Conservation (phyloP, 1,140 invertebrate genomes). For the Drosophila carrolli region DNA sequence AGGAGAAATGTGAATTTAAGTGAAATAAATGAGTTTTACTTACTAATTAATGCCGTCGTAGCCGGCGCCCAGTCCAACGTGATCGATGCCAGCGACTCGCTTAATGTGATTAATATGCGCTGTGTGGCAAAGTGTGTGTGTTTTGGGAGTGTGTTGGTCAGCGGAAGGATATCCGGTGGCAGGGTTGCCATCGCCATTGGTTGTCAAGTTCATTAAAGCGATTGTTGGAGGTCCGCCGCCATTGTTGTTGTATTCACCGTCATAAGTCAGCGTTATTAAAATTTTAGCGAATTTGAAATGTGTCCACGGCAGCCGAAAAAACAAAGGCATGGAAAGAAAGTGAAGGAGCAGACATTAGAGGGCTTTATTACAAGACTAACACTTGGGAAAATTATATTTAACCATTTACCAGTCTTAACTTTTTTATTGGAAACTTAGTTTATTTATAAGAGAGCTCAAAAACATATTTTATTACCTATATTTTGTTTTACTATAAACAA, state of each 20-base stretch:
- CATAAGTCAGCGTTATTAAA: slow-evolving; percentile 75
- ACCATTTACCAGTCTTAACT: too few species aligned
- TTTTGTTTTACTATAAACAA: too few species aligned
- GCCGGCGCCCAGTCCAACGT: slow-evolving; percentile 94
- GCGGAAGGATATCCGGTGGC: slow-evolving; percentile 56
- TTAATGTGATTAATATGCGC: slow-evolving; percentile 97
- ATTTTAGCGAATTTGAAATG: slow-evolving; percentile 71
- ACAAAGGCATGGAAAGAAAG: slow-evolving; percentile 60
- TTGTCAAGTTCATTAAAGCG: slow-evolving; percentile 72
- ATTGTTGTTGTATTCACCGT: slow-evolving; percentile 48
- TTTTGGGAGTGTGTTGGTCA: slow-evolving; percentile 29
- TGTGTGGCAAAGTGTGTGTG: slow-evolving; percentile 76
- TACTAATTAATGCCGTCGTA: slow-evolving; percentile 96
- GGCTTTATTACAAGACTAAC: slow-evolving; percentile 30
- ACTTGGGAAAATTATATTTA: background rate
- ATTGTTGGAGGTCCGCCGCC: slow-evolving; percentile 57
- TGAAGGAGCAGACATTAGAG: slow-evolving; percentile 48
- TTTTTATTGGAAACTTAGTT: too few species aligned
- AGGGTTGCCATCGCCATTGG: slow-evolving; percentile 41
- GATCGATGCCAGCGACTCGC: slow-evolving; percentile 93
- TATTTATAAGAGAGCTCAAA: too few species aligned
- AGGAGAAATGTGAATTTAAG: slow-evolving; percentile 72
- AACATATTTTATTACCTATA: too few species aligned
- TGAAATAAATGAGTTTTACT: slow-evolving; percentile 86
- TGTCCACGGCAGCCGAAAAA: slow-evolving; percentile 45